Conservation (phyloP, 2,113 vertebrate species). For the Tonatia bakeri region DNA sequence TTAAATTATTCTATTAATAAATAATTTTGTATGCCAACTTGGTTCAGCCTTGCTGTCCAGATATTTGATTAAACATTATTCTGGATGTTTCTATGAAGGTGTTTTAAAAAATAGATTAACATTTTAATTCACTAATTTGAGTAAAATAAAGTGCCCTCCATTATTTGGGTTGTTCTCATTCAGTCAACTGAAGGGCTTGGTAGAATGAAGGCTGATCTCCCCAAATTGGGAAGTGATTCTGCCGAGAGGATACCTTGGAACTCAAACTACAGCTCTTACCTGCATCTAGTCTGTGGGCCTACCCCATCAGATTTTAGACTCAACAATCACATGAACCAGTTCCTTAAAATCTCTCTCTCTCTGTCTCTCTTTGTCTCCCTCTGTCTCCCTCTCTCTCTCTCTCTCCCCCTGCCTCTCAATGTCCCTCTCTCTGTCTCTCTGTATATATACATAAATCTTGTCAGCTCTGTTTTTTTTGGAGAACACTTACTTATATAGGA, state of each 20-base stretch:
- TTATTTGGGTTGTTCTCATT: neutral
- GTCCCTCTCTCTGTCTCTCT: neutral
- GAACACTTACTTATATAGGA: neutral
- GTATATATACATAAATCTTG: neutral
- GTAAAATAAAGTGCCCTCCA: neutral
- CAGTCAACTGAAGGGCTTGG: neutral
- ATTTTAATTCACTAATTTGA: neutral
- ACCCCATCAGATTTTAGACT: neutral
- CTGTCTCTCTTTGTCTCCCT: neutral
- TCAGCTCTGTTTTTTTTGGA: neutral
- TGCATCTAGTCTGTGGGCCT: neutral
- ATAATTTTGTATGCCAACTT: neutral
- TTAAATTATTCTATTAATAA: neutral
- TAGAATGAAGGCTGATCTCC: neutral
- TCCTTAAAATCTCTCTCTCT: neutral
- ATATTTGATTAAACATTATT: constrained; percentile 3
- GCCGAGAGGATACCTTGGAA: neutral
- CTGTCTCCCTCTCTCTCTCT: neutral
- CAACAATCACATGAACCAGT: neutral
- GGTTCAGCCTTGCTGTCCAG: neutral
- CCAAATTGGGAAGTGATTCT: neutral
- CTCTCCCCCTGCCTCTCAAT: neutral
- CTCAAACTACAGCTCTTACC: neutral
- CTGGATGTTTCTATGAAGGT: neutral
- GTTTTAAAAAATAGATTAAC: neutral